A percentile compares a stretch with the other conserved stretches of the same genome.
Evolutionary conservation across 2,113 vertebrate genomes (phyloP).

Genomic region (Brachypodius melanocephalos): DNA sequence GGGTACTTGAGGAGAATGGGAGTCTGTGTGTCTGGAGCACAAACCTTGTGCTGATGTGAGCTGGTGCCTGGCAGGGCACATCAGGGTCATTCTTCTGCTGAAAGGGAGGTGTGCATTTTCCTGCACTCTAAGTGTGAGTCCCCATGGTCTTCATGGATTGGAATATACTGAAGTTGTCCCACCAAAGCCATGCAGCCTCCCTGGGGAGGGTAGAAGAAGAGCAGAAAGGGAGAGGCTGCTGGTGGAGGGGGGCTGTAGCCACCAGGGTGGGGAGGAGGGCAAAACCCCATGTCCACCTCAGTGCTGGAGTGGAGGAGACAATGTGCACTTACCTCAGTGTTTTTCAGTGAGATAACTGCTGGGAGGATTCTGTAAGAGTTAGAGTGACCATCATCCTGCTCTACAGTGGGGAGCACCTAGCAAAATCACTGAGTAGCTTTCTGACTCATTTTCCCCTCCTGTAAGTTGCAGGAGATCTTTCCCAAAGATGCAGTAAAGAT

Average conservation of each 20-base stretch:
- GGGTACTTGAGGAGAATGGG: neutral
- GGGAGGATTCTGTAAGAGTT: neutral
- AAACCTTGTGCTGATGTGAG: neutral
- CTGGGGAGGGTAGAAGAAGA: neutral
- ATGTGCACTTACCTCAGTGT: neutral
- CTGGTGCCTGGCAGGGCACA: neutral
- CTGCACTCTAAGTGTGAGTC: rapidly evolving
- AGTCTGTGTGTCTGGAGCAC: neutral
- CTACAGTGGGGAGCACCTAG: neutral
- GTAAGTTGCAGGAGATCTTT: neutral
- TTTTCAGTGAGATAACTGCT: neutral
- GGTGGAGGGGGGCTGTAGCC: rapidly evolving
- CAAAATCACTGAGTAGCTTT: neutral
- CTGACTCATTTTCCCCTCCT: neutral
- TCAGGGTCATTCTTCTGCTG: rapidly evolving
- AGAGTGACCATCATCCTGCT: neutral
- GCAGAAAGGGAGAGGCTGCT: neutral
- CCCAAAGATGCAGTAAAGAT: neutral
- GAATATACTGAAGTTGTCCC: neutral
- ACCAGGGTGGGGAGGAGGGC: rapidly evolving
- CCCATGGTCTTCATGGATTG: neutral
- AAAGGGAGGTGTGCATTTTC: neutral
- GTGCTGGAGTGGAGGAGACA: neutral
- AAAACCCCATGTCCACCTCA: neutral
- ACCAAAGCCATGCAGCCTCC: neutral